phyloP scores from a whole-genome alignment of 2,888 invertebrate species.

The Leptura quadrifasciata region DNA sequence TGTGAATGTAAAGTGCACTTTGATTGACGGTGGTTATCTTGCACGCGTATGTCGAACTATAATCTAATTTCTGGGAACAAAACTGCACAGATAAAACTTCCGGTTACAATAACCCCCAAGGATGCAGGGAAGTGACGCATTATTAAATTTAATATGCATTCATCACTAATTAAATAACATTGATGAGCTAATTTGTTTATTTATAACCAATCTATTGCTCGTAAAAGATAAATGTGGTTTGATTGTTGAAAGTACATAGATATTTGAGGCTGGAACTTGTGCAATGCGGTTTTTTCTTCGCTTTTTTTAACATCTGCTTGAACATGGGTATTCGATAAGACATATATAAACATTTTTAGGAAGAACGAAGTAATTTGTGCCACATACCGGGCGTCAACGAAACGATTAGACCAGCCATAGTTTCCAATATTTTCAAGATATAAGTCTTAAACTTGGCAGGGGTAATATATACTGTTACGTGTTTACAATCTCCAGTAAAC shows the following conservation, averaged over 20 bases:
- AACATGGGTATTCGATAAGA: neutral
- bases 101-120: constrained; percentile 72
- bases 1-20: constrained; percentile 27
- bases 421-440: too few relatives aligned
- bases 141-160: constrained; percentile 40
- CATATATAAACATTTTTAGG: neutral
- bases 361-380: too few relatives aligned
- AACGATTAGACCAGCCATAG: too few relatives aligned
- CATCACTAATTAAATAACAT: constrained; percentile 26
- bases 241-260: neutral
- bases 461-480: too few relatives aligned
- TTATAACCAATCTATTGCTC: constrained; percentile 10
- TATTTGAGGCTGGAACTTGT: neutral
- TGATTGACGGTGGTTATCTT: constrained; percentile 47
- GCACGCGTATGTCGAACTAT: constrained; percentile 62
- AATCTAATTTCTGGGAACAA: constrained; percentile 69
- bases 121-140: constrained; percentile 62
- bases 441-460: too few relatives aligned
- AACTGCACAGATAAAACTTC: constrained; percentile 71
- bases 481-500: too few relatives aligned
- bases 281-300: neutral
- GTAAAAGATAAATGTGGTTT: neutral
- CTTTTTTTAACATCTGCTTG: neutral
- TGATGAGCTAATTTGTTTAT: constrained; percentile 31
- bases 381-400: too few relatives aligned